These are phyloP conservation scores for Boulengeromyrus knoepffleri DNA, from an alignment of 2,113 vertebrate species.

Conservation along the genomic window DNA sequence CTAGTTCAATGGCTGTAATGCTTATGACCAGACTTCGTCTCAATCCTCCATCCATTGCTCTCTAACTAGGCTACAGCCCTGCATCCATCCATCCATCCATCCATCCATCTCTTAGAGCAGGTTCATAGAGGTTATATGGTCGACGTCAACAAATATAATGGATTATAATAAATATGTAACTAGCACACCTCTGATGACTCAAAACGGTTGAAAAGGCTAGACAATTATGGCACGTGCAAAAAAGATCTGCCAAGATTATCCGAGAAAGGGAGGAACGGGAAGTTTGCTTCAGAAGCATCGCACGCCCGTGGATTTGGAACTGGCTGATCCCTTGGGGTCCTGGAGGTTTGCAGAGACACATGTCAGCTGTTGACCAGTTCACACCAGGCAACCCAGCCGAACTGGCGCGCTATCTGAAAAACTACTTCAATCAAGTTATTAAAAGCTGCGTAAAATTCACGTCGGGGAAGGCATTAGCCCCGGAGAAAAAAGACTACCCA, in stretches of 20 bases:
- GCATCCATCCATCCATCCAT: background rate
- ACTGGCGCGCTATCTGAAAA: too few species aligned
- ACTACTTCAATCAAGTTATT: background rate
- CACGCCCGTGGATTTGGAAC: background rate
- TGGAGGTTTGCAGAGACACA: background rate
- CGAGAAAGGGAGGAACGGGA: background rate
- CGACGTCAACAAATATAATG: background rate
- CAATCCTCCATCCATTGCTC: background rate
- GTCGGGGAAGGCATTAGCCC: background rate
- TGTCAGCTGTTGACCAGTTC: background rate
- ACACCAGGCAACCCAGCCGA: background rate
- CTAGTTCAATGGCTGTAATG: background rate
- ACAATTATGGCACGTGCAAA: background rate
- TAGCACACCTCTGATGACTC: background rate
- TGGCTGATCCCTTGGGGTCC: background rate
- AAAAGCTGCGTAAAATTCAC: background rate
- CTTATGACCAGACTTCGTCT: background rate
- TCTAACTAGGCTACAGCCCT: too few species aligned
- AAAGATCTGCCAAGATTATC: background rate
- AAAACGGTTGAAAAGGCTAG: background rate
- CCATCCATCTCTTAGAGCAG: background rate
- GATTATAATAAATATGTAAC: background rate
- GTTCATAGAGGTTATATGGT: background rate
- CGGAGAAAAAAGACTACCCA: background rate
- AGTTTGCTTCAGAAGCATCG: background rate